Conservation (phyloP, 2,888 invertebrate genomes). For the Helleia helle region DNA sequence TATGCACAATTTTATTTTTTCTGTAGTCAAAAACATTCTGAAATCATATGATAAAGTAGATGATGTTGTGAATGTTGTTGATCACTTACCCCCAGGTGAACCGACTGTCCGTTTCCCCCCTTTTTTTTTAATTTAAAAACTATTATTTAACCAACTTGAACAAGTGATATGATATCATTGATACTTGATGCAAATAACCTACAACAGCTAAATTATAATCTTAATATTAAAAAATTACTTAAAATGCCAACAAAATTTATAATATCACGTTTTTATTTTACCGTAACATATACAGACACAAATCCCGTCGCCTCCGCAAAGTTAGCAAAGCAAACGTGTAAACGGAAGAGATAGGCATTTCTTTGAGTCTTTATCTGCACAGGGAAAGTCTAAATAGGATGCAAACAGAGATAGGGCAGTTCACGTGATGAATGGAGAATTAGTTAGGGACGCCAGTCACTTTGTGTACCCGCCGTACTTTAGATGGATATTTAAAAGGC, state of each 20-base stretch:
- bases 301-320: slow-evolving; percentile 24
- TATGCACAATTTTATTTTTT: too few relatives aligned
- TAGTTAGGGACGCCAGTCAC: slow-evolving; percentile 27
- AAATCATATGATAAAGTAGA: too few relatives aligned
- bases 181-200: too few relatives aligned
- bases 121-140: too few relatives aligned
- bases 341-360: slow-evolving; percentile 64
- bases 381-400: slow-evolving; percentile 64
- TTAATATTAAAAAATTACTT: too few relatives aligned
- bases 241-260: neutral
- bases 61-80: too few relatives aligned
- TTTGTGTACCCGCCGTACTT: slow-evolving; percentile 12
- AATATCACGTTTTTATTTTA: neutral
- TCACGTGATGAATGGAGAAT: slow-evolving; percentile 50
- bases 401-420: slow-evolving; percentile 63
- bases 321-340: slow-evolving; percentile 60
- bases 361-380: slow-evolving; percentile 64
- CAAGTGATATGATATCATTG: too few relatives aligned
- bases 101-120: too few relatives aligned
- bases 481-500: slow-evolving; percentile 9
- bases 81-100: too few relatives aligned
- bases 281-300: slow-evolving; percentile 15
- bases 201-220: too few relatives aligned
- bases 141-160: too few relatives aligned
- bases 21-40: too few relatives aligned